Conservation (phyloP, 2,797 vertebrate genomes). For the Leptodactylus fallax region DNA sequence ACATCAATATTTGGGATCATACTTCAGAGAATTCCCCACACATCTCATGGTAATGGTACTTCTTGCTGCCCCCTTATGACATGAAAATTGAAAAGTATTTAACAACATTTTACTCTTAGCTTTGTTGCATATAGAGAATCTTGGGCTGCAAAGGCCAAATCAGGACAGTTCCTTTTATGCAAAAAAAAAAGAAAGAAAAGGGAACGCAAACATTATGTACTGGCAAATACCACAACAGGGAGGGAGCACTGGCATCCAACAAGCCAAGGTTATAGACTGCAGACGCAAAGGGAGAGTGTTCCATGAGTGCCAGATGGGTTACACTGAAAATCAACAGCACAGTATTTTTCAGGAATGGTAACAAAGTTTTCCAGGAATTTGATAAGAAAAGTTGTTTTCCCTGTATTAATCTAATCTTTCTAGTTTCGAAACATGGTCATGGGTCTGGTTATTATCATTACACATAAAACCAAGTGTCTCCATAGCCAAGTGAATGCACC, state of each 20-base stretch:
- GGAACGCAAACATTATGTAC: slow-evolving; percentile 65
- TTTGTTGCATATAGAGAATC: neutral
- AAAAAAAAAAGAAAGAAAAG: neutral
- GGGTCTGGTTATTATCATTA: neutral
- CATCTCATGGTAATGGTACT: neutral
- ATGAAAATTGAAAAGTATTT: neutral
- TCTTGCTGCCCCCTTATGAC: neutral
- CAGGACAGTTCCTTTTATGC: slow-evolving; percentile 14
- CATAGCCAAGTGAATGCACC: neutral
- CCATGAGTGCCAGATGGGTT: neutral
- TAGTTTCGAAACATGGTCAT: neutral
- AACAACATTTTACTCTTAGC: neutral
- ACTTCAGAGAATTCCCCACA: too few species aligned
- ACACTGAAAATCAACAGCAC: neutral
- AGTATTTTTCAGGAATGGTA: neutral
- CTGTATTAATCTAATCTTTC: neutral
- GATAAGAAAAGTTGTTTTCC: neutral
- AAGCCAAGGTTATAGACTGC: neutral
- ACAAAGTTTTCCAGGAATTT: neutral
- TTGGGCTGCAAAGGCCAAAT: neutral
- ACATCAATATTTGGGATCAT: neutral
- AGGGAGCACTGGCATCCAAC: slow-evolving; percentile 14
- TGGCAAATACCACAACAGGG: slow-evolving; percentile 63
- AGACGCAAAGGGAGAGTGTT: neutral
- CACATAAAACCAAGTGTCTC: neutral